Conservation (phyloP, 1,140 invertebrate species). For the Sminthurinus signatus region DNA sequence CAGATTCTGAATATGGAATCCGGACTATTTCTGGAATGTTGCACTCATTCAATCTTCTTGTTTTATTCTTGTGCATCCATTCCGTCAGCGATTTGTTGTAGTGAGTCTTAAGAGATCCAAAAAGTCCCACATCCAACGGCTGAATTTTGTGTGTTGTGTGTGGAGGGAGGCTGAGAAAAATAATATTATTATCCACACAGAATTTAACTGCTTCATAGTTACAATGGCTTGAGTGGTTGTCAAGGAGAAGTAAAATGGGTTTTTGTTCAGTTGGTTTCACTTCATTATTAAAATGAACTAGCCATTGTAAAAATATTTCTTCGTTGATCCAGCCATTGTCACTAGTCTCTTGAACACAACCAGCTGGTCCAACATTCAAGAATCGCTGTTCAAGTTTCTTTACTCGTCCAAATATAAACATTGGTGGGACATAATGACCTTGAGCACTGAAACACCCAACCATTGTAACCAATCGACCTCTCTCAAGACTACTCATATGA, state of each 20-base stretch:
- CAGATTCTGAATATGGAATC: background rate
- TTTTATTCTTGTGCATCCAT: background rate
- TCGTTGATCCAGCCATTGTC: background rate
- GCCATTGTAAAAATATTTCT: background rate
- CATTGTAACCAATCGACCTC: background rate
- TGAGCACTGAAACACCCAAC: background rate
- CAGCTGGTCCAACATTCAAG: background rate
- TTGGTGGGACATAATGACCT: background rate
- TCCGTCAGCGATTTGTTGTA: constrained; percentile 42
- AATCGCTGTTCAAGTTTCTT: background rate
- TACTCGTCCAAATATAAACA: background rate
- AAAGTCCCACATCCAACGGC: constrained; percentile 46
- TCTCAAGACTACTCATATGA: background rate
- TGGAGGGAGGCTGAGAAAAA: constrained; percentile 45
- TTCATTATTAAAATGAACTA: background rate
- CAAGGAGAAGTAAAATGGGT: background rate
- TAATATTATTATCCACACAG: constrained; percentile 44
- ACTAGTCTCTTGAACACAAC: too few relatives aligned
- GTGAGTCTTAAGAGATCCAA: constrained; percentile 46
- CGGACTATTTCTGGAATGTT: background rate
- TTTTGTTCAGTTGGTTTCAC: background rate
- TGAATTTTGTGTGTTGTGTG: constrained; percentile 47
- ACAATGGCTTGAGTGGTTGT: background rate
- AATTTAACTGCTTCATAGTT: constrained; percentile 10
- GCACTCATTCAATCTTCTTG: background rate